phyloP scores from a whole-genome alignment of 2,888 invertebrate genomes.

The Balanococcus diminutus region DNA sequence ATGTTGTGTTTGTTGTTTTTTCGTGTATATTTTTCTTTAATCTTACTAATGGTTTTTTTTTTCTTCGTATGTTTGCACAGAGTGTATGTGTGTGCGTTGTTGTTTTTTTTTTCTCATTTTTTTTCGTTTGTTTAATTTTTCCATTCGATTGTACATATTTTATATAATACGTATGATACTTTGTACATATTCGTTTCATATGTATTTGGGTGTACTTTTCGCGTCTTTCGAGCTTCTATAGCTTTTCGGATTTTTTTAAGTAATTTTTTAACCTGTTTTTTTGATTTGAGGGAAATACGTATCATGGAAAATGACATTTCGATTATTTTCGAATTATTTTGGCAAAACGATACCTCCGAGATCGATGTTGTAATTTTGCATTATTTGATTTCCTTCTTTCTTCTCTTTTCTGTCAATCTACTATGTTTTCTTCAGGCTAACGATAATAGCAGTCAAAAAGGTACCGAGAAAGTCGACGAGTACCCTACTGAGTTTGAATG shows the following conservation, averaged over 20 bases:
- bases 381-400: conserved; percentile 43
- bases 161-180: not conserved
- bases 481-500: conserved; percentile 95
- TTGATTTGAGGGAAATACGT: not conserved
- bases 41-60: conserved; percentile 13
- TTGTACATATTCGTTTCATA: not conserved
- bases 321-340: not conserved
- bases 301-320: not conserved
- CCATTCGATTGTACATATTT: not conserved
- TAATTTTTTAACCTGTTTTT: not conserved
- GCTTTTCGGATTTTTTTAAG: not conserved
- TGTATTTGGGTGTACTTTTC: not conserved
- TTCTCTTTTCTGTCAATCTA: conserved; percentile 48
- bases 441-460: conserved; percentile 28
- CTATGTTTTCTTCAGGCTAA: conserved; percentile 45
- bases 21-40: not conserved
- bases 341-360: not conserved
- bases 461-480: conserved; percentile 78
- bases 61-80: not conserved
- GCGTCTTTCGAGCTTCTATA: not conserved
- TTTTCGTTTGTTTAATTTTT: conserved; percentile 4
- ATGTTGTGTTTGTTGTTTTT: conserved; percentile 30
- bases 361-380: conserved; percentile 29
- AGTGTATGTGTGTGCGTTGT: not conserved
- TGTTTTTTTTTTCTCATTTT: not conserved